Base-by-base conservation (phyloP, 2,888 invertebrate species). In the Bombyx huttoni region DNA sequence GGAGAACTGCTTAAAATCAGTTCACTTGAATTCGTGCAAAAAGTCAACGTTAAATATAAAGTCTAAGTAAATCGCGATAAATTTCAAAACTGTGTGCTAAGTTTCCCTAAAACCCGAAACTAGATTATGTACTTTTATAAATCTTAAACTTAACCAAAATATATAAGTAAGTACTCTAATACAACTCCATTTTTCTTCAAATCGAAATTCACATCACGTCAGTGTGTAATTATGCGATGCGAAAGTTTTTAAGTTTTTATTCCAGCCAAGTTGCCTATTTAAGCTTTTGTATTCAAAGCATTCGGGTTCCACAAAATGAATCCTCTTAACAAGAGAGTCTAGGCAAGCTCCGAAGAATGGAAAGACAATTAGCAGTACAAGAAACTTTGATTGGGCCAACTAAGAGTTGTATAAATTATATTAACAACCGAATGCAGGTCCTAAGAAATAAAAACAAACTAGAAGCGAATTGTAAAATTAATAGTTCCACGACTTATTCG, bases 321-420 rank as follows among this genome's bases (percentile, higher is more conserved):
- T 14, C 40, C 52, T 47, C 60, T 61, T 75, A 80, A 78, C 65
- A 65, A 70, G 65, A 68, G 69, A 70, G 67, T 62, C 60, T 54
- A 50, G 54, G 58, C 51, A 58, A 69, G 60, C 68, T 65, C 60
- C 63, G 58, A 68, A 65, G 61, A 77, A 75, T 72, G 72, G 71
- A 74, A 70, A 68, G 72, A 71, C 80, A 82, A 84, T 84, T 83
- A 84, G 79, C 67, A 68, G 70, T 64, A 67, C 74, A 70, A 73
- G 65, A 67, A 70, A 67, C 69, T 67, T 67, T 63, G 76, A 79
- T 81, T 80, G 78, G 75, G 63, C 70, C 65, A 68, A 70, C 69
- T 69, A 70, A 67, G 61, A 65, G 61, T 61, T 60, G 68, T 69
- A 67, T 70, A 77, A 80, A 84, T 80, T 81, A 67, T 75, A 70